Evolutionary conservation across 2,888 invertebrate species (phyloP), one percentile per base, ranked within the genome.

Genomic region (Ochropleura plecta): DNA sequence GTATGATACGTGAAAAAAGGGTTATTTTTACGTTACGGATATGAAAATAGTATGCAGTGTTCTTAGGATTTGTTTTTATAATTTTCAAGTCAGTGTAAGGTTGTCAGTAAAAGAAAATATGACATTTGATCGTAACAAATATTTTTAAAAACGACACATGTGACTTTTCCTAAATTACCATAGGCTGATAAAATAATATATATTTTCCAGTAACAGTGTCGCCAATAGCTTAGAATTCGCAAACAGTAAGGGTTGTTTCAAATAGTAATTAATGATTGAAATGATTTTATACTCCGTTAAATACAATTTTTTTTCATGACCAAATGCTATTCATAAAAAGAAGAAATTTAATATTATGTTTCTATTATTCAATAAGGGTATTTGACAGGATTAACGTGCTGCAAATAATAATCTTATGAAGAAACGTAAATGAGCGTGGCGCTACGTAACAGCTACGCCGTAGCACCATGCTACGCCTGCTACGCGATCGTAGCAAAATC

Each of bases 361-460:
- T 30, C 30, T 57, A 30, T 14, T 57, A 0, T 14, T 20, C 3
- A 57, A 30, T 57, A 30, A 30, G 16, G 42, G 42, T n/a, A 42
- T 3, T 18, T 6, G 44, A 49, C 18, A 44, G 0, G 49, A 70
- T 70, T 49, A 44, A 49, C 42, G n/a, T 18, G 12, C 10, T 48
- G 20, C 48, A 40, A 44, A 30, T 46, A 65, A 30, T 20, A 65
- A 53, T 53, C n/a, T 60, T 18, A 48, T n/a, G 12, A n/a, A 30
- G 12, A 10, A 5, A 49, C n/a, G 9, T 16, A 49, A 42, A 10
- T 2, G 4, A n/a, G 9, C 12, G 20, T 14, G 44, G 30, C 2
- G n/a, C 77, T 82, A 78, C 77, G 77, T 18, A 1, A 2, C n/a
- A 7, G 63, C 80, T 83, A 72, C 66, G 66, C n/a, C 84, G 84